phyloP scores from a whole-genome alignment of 2,888 invertebrate genomes.

The Horisme vitalbata region DNA sequence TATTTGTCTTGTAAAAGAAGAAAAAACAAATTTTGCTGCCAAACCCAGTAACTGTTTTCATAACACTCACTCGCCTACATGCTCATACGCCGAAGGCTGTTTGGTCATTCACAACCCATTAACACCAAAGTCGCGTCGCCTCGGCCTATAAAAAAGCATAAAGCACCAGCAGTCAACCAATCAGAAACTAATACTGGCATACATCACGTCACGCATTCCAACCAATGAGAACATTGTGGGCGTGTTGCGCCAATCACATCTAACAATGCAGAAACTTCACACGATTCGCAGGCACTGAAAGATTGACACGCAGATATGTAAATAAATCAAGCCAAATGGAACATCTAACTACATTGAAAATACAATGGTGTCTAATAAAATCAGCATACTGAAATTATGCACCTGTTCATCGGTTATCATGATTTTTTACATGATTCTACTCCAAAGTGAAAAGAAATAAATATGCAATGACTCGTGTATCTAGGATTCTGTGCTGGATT shows the following conservation, averaged over 20 bases:
- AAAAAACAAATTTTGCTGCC: slow-evolving; percentile 1
- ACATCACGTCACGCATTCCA: slow-evolving; percentile 16
- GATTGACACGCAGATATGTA: background rate
- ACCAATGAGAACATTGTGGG: slow-evolving; percentile 7
- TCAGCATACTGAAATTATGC: no score
- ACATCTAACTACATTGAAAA: background rate
- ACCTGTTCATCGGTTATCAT: no score
- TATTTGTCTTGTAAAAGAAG: no score
- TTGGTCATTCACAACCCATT: slow-evolving; percentile 38
- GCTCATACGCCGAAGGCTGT: slow-evolving; percentile 43
- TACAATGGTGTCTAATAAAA: no score
- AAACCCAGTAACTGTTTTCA: slow-evolving; percentile 6
- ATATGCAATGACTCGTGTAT: no score
- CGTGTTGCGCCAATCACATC: background rate
- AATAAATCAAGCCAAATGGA: background rate
- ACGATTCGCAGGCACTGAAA: background rate
- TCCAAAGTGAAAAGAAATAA: no score
- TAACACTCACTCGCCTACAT: slow-evolving; percentile 32
- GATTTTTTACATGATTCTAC: no score
- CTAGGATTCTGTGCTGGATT: no score
- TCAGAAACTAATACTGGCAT: slow-evolving; percentile 9
- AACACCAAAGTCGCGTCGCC: slow-evolving; percentile 32
- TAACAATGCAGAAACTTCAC: background rate
- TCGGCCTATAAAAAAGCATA: slow-evolving; percentile 26
- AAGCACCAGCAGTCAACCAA: slow-evolving; percentile 11